Conservation (phyloP, 2,888 invertebrate species). For the Caenorhabditis sp. region DNA sequence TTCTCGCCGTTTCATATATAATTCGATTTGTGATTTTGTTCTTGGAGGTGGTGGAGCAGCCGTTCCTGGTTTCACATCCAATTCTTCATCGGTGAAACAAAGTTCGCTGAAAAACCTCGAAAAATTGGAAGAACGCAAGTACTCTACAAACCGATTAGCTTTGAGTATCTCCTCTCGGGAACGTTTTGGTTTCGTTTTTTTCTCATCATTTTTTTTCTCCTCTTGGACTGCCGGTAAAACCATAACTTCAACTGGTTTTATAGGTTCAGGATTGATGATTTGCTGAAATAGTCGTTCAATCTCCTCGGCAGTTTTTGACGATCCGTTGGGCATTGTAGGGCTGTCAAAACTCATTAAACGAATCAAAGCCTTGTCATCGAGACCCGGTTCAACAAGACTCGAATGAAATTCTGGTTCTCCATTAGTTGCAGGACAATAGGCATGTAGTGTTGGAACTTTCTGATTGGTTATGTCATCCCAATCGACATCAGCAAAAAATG, state of each 20-base stretch:
- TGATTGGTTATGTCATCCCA: conserved; percentile 79
- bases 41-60: conserved; percentile 14
- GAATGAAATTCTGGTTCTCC: conserved; percentile 79
- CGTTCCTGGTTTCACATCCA: background rate
- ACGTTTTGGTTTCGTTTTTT: too few relatives aligned
- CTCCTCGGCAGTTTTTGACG: background rate
- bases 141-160: too few relatives aligned
- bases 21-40: conserved; percentile 9
- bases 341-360: conserved; percentile 8
- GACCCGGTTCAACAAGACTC: conserved; percentile 80
- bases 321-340: background rate
- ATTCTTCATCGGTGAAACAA: background rate
- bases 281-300: background rate
- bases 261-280: background rate
- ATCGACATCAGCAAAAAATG: conserved; percentile 84
- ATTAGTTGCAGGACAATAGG: conserved; percentile 80
- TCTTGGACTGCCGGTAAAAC: too few relatives aligned
- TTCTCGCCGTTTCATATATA: background rate
- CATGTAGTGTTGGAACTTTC: conserved; percentile 71
- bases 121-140: too few relatives aligned
- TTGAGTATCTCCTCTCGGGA: background rate
- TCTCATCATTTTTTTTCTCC: too few relatives aligned
- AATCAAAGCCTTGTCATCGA: conserved; percentile 79
- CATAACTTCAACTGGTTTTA: background rate
- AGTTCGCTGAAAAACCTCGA: too few relatives aligned